Base-by-base conservation (phyloP, 2,113 vertebrate genomes). In the Neoarius graeffei region DNA sequence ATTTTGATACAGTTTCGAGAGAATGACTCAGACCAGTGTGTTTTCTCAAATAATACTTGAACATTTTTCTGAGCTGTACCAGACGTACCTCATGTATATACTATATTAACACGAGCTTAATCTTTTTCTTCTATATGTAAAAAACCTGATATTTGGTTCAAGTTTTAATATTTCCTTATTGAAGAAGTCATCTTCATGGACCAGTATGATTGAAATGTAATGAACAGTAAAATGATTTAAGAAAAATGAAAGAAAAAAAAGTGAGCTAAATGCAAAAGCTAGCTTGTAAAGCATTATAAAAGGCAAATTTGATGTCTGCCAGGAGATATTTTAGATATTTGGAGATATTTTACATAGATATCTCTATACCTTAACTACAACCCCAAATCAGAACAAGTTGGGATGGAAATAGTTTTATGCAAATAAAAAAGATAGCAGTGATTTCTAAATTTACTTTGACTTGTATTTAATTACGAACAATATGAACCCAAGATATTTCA, bases 1-100 rank as follows among this genome's bases (percentile, higher is more conserved):
- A 67, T 67, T 73, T 71, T 7, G 14, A 66, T n/a, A 25, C 60
- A 83, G 35, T 42, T 48, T 64, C 20, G 48, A 35, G 30, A 42
- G 81, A 62, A 83, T 83, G 82, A 83, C 60, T 83, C 60, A 66
- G 9, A 66, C 35, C 81, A 50, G 73, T 76, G 73, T 25, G 42
- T 52, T 76, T 23, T 8, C 20, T 52, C 9, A 23, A 50, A 50
- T 42, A 76, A 48, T 76, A 76, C 73, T 50, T 76, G 4, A 85
- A 48, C 10, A 59, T 73, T 35, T 81, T 30, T 54, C 42, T 67
- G 60, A 81, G 71, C 54, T 52, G 13, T 80, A 42, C 71, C 71
- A 74, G 71, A 74, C 3, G 4, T 50, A 50, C 7, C 17, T 42
- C 42, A 25, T 23, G 20, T 50, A 19, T 11, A 25, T 13, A 52